Evolutionary conservation across 2,113 vertebrate genomes (phyloP).

Genomic region (Thymallus thymallus): DNA sequence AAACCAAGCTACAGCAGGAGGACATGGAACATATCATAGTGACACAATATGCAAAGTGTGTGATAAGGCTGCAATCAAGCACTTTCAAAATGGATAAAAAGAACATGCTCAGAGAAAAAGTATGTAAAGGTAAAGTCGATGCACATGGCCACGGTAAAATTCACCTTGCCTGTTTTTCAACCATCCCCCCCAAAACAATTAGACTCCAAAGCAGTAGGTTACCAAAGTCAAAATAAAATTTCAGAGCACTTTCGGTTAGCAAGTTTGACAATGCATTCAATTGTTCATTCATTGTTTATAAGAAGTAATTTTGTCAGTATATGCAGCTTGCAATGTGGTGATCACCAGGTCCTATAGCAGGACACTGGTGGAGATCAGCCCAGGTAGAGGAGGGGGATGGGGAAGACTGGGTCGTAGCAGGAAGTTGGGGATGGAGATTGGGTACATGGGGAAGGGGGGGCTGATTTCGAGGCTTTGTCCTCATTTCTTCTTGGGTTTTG

Average conservation of each 20-base stretch:
- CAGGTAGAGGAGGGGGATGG: slow-evolving; percentile 34
- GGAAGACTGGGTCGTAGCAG: background rate
- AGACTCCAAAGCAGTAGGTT: slow-evolving; percentile 45
- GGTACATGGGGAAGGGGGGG: background rate
- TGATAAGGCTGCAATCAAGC: slow-evolving; percentile 52
- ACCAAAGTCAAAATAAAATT: slow-evolving; percentile 12
- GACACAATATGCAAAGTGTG: slow-evolving; percentile 47
- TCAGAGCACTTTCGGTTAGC: slow-evolving; percentile 41
- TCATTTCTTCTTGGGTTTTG: slow-evolving; percentile 81
- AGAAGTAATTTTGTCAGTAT: slow-evolving; percentile 51
- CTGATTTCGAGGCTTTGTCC: slow-evolving; percentile 79
- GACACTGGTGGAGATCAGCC: slow-evolving; percentile 77
- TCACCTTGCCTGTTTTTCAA: slow-evolving; percentile 26
- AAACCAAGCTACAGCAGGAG: slow-evolving; percentile 62
- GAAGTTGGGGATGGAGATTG: slow-evolving; percentile 11
- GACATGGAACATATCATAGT: slow-evolving; percentile 31
- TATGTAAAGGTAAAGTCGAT: background rate
- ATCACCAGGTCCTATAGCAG: slow-evolving; percentile 62
- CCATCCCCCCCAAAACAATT: slow-evolving; percentile 25
- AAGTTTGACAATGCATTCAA: slow-evolving; percentile 42
- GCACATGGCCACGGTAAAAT: slow-evolving; percentile 37
- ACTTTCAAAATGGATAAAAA: slow-evolving; percentile 32
- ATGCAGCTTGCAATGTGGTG: slow-evolving; percentile 67
- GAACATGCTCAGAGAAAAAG: too few relatives aligned
- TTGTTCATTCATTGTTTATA: slow-evolving; percentile 15